Evolutionary conservation across 2,888 invertebrate species (phyloP).

Genomic region (Scaeva pyrastri): DNA sequence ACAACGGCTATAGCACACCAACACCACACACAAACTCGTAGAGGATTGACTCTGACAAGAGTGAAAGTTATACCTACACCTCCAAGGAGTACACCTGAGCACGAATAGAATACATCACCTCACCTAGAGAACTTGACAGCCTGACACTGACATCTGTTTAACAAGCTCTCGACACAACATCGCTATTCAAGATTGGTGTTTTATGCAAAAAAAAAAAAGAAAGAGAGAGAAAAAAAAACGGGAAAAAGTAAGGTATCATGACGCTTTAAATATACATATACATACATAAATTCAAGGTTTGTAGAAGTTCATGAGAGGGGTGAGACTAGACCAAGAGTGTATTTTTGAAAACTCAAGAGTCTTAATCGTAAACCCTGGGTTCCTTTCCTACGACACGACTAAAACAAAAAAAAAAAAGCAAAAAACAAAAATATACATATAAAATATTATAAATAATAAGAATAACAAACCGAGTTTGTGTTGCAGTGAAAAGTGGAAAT

Average conservation of each 20-base stretch:
- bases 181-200: slow-evolving; percentile 13
- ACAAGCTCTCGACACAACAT: slow-evolving; percentile 21
- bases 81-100: slow-evolving; percentile 7
- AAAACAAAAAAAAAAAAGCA: not conserved
- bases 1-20: not conserved
- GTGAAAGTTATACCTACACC: not conserved
- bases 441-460: not conserved
- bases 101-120: not conserved
- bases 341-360: slow-evolving; percentile 3
- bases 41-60: not conserved
- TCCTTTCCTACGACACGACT: no score
- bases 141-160: slow-evolving; percentile 25
- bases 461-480: not conserved
- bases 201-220: not conserved
- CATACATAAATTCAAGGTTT: slow-evolving; percentile 46
- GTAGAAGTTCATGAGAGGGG: not conserved
- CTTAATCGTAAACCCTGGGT: not conserved
- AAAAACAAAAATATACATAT: no score
- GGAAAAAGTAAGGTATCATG: not conserved
- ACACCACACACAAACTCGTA: no score
- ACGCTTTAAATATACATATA: not conserved
- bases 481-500: not conserved
- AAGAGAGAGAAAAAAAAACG: not conserved
- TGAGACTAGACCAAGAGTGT: slow-evolving; percentile 12
- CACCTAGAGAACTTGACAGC: slow-evolving; percentile 1